Conservation (phyloP, 53 echinoderm and acorn worm species). For the Patiria pectinifera region DNA sequence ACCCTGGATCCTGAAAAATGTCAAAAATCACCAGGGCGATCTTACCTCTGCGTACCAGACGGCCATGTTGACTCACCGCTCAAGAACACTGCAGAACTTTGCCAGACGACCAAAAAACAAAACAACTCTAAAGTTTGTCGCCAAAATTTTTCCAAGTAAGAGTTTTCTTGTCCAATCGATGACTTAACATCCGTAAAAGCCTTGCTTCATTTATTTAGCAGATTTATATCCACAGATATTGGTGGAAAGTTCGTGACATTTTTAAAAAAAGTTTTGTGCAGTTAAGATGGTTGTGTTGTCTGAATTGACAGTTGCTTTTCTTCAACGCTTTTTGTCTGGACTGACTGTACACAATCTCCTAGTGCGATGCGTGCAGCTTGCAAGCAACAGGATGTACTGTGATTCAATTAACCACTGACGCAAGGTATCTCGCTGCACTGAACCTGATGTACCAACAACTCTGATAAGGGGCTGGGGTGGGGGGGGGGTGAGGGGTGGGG, state of each 20-base stretch:
- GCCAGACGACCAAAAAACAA: background rate
- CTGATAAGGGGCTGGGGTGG: background rate
- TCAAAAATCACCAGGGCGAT: background rate
- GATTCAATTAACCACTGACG: slow-evolving; percentile 34
- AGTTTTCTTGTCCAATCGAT: background rate
- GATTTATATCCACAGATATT: too few relatives aligned
- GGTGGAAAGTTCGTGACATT: too few relatives aligned
- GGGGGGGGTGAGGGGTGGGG: slow-evolving; percentile 1
- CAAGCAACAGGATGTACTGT: slow-evolving; percentile 31
- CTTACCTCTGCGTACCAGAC: slow-evolving; percentile 46
- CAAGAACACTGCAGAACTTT: background rate
- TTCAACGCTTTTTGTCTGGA: background rate
- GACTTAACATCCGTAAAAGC: too few relatives aligned
- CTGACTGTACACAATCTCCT: background rate
- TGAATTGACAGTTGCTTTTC: too few relatives aligned
- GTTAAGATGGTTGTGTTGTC: too few relatives aligned
- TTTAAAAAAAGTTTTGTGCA: too few relatives aligned
- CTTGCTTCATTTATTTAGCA: too few relatives aligned
- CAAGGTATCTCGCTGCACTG: background rate
- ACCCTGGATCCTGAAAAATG: background rate
- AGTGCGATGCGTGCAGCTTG: background rate
- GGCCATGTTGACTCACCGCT: slow-evolving; percentile 31
- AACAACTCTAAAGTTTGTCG: too few relatives aligned
- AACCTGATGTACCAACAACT: background rate
- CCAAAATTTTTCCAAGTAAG: background rate